These are phyloP conservation scores for Drosophila nebulosa DNA, from an alignment of 1,140 invertebrate genomes.

Conservation along the genomic window DNA sequence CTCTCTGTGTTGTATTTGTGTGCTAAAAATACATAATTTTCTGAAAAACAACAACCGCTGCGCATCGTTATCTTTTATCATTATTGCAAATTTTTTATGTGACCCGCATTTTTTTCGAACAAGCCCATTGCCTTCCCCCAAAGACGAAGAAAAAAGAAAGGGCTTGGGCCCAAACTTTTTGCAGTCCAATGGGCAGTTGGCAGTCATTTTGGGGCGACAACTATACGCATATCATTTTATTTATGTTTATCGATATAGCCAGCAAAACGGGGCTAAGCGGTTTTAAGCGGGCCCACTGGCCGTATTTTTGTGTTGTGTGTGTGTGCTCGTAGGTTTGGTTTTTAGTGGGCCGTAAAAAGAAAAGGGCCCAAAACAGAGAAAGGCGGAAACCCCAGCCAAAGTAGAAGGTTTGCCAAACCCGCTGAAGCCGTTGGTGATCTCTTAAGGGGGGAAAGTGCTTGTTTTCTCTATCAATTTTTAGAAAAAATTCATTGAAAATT, in stretches of 20 bases:
- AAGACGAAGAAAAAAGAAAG: background rate
- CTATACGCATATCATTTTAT: conserved; percentile 60
- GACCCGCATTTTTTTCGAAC: conserved; percentile 65
- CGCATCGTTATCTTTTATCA: conserved; percentile 77
- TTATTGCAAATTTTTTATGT: conserved; percentile 73
- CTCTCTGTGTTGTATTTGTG: conserved; percentile 22
- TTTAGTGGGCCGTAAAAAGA: conserved; percentile 67
- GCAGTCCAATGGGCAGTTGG: conserved; percentile 5
- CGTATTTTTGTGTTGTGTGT: conserved; percentile 9
- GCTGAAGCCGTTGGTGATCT: background rate
- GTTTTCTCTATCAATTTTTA: too few relatives aligned
- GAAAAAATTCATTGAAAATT: too few relatives aligned
- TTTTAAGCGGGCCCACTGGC: conserved; percentile 41
- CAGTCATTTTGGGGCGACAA: conserved; percentile 34
- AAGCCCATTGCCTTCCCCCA: conserved; percentile 25
- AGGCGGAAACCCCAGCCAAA: background rate
- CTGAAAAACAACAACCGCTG: conserved; percentile 75
- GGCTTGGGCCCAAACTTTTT: conserved; percentile 41
- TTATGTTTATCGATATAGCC: conserved; percentile 76
- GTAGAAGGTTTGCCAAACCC: conserved; percentile 27
- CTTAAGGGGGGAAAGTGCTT: background rate
- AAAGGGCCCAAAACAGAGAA: conserved; percentile 12
- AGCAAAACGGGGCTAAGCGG: conserved; percentile 51
- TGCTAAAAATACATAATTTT: conserved; percentile 76
- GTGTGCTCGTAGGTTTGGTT: conserved; percentile 66